Evolutionary conservation across 1,140 invertebrate genomes (phyloP), one percentile per base, ranked within the genome.

Genomic region (Wasmannia auropunctata): DNA sequence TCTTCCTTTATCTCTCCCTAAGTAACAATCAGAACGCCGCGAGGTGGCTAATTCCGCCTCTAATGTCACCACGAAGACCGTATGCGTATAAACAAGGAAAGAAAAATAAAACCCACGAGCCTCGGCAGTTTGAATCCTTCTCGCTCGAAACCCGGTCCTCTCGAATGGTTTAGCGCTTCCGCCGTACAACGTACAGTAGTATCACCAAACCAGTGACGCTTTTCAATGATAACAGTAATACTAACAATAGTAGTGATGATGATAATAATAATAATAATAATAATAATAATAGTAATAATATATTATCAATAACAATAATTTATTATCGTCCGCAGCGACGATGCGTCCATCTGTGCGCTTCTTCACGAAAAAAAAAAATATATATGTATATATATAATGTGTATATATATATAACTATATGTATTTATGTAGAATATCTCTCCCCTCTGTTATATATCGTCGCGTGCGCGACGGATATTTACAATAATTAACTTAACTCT

Each of bases 121-220:
- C 31, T 86, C 77, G 63, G 31, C 84, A 72, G 43, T 62, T 65
- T 85, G 49, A 91, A 91, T 90, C 89, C 69, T 91, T 91, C 90
- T 91, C 90, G 85, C 89, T 91, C 85, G 90, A 89, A 77, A 70
- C 51, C 75, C 87, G 75, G 60, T 37, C 22, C 56, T 28, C 56
- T 28, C 56, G 49, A 54, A 56, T 22, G 5, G 11, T 16, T n/a
- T 77, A 28, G 46, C 56, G 28, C 19, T 28, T 31, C 16, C 25
- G 56, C 37, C 46, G 10, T 34, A 40, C 28, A 56, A 74, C 63
- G 25, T 72, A 46, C 60, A 51, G 43, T 81, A 25, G n/a, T n/a
- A 22, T 62, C 34, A 49, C 67, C n/a, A 51, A 25, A 65, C n/a
- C 25, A 19, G 22, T 56, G n/a, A 58, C 28, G 11, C 31, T n/a